phyloP scores from a whole-genome alignment of 2,113 vertebrate genomes.

The Coptodon rendalli region DNA sequence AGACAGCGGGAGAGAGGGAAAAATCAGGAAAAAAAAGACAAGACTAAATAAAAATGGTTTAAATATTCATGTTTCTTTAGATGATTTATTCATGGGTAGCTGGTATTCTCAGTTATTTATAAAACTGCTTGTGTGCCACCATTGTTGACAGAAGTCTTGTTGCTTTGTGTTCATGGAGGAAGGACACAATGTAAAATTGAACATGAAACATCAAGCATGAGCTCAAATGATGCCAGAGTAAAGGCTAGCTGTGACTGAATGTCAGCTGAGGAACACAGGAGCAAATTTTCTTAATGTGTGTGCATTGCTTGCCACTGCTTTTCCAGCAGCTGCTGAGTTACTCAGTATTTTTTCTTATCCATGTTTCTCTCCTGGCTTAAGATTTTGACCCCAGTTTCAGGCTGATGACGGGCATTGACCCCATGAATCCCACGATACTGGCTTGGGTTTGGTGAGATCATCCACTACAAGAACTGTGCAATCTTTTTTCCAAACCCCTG shows the following conservation, averaged over 20 bases:
- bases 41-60: slow-evolving; percentile 23
- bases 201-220: background rate
- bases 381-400: slow-evolving; percentile 81
- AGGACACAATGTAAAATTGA: slow-evolving; percentile 16
- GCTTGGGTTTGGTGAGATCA: slow-evolving; percentile 81
- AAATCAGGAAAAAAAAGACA: background rate
- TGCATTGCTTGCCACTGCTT: background rate
- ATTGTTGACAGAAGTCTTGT: slow-evolving; percentile 35
- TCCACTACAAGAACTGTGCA: slow-evolving; percentile 83
- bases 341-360: background rate
- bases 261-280: background rate
- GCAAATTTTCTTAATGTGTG: background rate
- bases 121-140: slow-evolving; percentile 32
- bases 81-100: slow-evolving; percentile 51
- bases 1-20: background rate
- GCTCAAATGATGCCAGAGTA: background rate
- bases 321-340: background rate
- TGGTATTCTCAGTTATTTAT: slow-evolving; percentile 49
- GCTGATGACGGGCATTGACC: slow-evolving; percentile 81
- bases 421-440: slow-evolving; percentile 81
- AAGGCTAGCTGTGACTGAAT: background rate
- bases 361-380: slow-evolving; percentile 29
- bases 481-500: slow-evolving; percentile 83
- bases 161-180: slow-evolving; percentile 21
- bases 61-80: slow-evolving; percentile 48